Percentiles rank a stretch among this genome's conserved stretches.
Conservation (phyloP, 1,140 invertebrate genomes). For the Drosophila ironensis region DNA sequence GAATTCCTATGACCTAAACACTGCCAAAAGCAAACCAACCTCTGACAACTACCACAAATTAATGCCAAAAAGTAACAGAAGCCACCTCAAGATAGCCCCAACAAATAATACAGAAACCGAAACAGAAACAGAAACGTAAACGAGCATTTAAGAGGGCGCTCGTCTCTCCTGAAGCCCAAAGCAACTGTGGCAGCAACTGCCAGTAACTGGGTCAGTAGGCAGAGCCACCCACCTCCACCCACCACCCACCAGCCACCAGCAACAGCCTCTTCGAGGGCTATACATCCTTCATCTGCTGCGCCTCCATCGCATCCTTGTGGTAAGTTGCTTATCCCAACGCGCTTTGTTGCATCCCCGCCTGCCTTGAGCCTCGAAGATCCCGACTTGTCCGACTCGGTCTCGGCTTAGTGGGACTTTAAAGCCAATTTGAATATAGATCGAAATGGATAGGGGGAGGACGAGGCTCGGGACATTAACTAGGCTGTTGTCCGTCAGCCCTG, state of each 20-base stretch:
- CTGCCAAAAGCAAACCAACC: slow-evolving; percentile 42
- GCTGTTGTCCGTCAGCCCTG: background rate
- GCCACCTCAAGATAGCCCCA: slow-evolving; percentile 7
- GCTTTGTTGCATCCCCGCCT: background rate
- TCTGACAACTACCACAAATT: background rate
- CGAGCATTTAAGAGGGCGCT: slow-evolving; percentile 34
- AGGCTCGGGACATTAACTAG: background rate
- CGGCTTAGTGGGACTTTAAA: background rate
- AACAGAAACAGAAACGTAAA: slow-evolving; percentile 2
- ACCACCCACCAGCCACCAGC: too few species aligned
- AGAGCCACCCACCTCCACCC: slow-evolving; percentile 19
- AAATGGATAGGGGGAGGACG: background rate
- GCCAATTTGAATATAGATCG: slow-evolving; percentile 27
- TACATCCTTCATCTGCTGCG: slow-evolving; percentile 1
- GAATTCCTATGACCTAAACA: slow-evolving; percentile 21
- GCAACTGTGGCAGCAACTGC: slow-evolving; percentile 21
- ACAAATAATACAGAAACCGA: too few species aligned
- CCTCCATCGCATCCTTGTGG: slow-evolving; percentile 6
- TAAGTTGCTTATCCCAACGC: slow-evolving; percentile 26
- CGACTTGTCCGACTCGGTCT: background rate
- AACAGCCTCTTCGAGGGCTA: slow-evolving; percentile 38
- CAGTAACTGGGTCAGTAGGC: slow-evolving; percentile 56
- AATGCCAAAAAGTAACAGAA: background rate
- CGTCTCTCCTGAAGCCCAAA: background rate
- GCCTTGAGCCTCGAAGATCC: background rate